These are phyloP conservation scores for Anthrax anthrax DNA, from an alignment of 2,888 invertebrate genomes.

Conservation along the genomic window DNA sequence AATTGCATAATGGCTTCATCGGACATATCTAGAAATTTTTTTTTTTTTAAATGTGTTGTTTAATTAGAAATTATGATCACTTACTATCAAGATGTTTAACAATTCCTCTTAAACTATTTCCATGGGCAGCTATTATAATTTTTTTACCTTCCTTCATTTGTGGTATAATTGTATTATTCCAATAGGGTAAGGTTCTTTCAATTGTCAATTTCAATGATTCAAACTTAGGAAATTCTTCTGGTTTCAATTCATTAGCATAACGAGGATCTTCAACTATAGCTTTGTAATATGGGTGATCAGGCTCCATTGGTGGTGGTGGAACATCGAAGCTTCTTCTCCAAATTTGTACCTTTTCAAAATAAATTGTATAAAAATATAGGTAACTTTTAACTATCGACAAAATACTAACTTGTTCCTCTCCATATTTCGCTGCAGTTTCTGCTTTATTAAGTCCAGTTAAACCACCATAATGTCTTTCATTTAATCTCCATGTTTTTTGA, in stretches of 20 bases:
- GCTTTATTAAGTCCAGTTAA: conserved; percentile 79
- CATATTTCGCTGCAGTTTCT: conserved; percentile 77
- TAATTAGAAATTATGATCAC: conserved; percentile 17
- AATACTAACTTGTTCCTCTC: conserved; percentile 60
- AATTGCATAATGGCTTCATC: conserved; percentile 64
- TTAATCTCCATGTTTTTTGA: conserved; percentile 67
- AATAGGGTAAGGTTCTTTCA: conserved; percentile 72
- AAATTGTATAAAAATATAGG: background rate
- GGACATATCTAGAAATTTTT: conserved; percentile 41
- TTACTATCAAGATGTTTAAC: conserved; percentile 77
- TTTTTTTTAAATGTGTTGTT: background rate
- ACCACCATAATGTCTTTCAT: conserved; percentile 79
- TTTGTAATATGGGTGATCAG: conserved; percentile 61
- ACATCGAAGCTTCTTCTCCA: conserved; percentile 78
- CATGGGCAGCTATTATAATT: conserved; percentile 76
- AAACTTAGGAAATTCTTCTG: conserved; percentile 67
- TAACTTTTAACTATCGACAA: background rate
- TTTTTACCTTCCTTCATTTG: conserved; percentile 68
- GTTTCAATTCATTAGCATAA: conserved; percentile 57
- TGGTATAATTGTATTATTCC: conserved; percentile 64
- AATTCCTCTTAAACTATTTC: conserved; percentile 75
- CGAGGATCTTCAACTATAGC: conserved; percentile 64
- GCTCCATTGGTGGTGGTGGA: conserved; percentile 74
- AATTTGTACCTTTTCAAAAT: conserved; percentile 47
- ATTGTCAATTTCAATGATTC: conserved; percentile 77